Evolutionary conservation across 23 tunicate genomes (phyloP), one percentile per base, ranked within the genome.

Genomic region (Diplosoma virens): DNA sequence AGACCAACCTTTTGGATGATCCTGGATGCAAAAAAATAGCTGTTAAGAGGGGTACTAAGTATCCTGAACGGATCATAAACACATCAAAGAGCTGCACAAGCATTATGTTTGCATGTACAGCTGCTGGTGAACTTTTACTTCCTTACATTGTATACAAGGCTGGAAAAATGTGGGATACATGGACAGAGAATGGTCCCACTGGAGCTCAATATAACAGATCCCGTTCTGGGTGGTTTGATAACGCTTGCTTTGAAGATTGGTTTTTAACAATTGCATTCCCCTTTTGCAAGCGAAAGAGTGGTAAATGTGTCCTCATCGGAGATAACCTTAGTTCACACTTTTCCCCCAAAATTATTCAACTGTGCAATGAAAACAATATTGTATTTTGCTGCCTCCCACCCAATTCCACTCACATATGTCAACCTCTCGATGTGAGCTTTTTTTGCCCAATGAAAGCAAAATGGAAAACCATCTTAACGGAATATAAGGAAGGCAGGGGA

Each of bases 81-180:
- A 32, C 27, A 9, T 77, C 74, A 4, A 58, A 77, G 33, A 27
- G 32, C 30, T 58, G 25, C 18, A 59, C 50, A 20, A 31, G 50
- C 48, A 16, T 63, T 9, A 77, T 77, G 81, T 33, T 77, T 77
- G 72, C 72, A 63, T 74, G 81, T 3, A 59, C 81, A 11, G 81
- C 81, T n/a, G 28, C 48, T 2, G 81, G 81, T 25, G 50, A 32
- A 31, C 65, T 77, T 25, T 52, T 77, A 4, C 74, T 48, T 30
- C 14, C 16, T 5, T 74, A 74, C 21, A 21, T 47, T 28, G 79
- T 74, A 3, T 74, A 55, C 21, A 74, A 74, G 21, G 32, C 79
- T 4, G 79, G 56, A 74, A 53, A 74, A 46, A 7, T 74, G 18
- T 74, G 79, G 71, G 35, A 48, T 31, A 46, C 61, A 21, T 74